Evolutionary conservation across 2,113 vertebrate species (phyloP).

Genomic region (Indicator indicator): DNA sequence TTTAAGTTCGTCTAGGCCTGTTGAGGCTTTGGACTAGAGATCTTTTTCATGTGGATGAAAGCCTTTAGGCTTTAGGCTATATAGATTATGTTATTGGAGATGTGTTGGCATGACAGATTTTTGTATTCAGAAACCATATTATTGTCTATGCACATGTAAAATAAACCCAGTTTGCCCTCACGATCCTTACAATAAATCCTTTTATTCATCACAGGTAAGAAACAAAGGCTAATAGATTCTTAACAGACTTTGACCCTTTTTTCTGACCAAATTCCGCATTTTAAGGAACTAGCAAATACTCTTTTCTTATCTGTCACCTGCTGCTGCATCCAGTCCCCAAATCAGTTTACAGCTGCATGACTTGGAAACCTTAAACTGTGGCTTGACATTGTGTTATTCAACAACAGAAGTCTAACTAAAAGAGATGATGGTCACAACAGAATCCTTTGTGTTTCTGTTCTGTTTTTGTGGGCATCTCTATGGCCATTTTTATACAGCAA

Average conservation of each 20-base stretch:
- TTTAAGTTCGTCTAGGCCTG: neutral
- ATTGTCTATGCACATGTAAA: neutral
- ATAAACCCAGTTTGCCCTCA: neutral
- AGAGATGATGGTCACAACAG: neutral
- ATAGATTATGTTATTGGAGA: neutral
- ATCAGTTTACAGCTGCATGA: neutral
- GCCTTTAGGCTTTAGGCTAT: neutral
- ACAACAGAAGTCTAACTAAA: neutral
- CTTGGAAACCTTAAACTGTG: neutral
- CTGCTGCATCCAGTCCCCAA: neutral
- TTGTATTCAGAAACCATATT: neutral
- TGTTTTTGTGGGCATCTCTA: neutral
- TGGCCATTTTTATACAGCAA: neutral
- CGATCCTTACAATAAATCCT: neutral
- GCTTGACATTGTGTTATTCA: neutral
- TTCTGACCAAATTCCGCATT: neutral
- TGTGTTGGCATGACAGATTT: neutral
- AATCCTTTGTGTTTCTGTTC: neutral
- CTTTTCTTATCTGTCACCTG: neutral
- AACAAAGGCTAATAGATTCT: neutral
- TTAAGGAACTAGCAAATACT: neutral
- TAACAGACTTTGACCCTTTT: neutral
- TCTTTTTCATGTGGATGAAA: neutral
- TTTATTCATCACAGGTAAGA: neutral
- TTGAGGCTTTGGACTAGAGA: neutral